Conservation (phyloP, 2,113 vertebrate species). For the Mobula birostris region DNA sequence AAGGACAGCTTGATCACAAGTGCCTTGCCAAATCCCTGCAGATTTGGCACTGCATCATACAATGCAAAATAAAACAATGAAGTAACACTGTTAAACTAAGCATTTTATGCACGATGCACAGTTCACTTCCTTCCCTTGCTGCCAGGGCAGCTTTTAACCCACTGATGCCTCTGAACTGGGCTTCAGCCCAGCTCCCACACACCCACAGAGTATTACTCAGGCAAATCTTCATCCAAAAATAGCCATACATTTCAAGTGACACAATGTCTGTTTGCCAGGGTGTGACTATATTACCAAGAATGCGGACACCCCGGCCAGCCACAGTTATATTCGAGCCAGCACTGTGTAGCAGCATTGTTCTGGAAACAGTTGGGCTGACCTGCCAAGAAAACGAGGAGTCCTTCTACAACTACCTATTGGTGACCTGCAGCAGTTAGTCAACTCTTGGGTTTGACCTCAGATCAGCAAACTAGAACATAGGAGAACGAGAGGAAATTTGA, state of each 20-base stretch:
- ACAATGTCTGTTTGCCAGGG: not conserved
- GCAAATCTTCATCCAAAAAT: constrained; percentile 15
- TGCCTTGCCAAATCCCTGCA: too few relatives aligned
- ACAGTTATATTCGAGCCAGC: not conserved
- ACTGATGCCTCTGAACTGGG: not conserved
- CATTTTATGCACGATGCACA: not conserved
- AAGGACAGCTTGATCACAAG: too few relatives aligned
- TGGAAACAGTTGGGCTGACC: not conserved
- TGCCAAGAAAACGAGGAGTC: not conserved
- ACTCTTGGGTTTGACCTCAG: not conserved
- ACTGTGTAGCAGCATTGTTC: not conserved
- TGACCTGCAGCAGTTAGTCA: not conserved
- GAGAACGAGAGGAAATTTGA: too few relatives aligned
- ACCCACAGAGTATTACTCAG: not conserved
- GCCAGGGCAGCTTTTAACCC: not conserved
- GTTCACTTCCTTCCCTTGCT: not conserved
- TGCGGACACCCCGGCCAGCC: not conserved
- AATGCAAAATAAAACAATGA: not conserved
- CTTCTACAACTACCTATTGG: not conserved
- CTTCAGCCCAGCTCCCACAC: not conserved
- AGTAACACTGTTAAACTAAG: not conserved
- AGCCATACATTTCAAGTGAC: not conserved
- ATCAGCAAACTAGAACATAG: too few relatives aligned
- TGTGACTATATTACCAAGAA: not conserved
- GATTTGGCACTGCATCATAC: too few relatives aligned